Conservation (phyloP, 2,113 vertebrate genomes). For the Oceanites oceanicus region DNA sequence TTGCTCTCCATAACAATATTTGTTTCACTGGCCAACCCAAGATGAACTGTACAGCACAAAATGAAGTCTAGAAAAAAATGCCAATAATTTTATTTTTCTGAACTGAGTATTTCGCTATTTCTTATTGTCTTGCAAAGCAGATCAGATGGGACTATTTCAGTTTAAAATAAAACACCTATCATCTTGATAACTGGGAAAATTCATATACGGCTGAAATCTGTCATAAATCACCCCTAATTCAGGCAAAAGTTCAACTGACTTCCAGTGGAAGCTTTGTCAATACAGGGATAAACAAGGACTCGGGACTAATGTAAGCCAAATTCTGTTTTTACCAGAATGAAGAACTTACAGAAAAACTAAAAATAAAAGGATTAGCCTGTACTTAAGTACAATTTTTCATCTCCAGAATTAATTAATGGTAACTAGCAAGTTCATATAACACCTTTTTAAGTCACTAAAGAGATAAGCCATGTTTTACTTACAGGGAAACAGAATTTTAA, state of each 20-base stretch:
- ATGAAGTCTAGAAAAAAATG: background rate
- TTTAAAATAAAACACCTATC: background rate
- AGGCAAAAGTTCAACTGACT: background rate
- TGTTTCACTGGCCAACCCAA: conserved; percentile 1
- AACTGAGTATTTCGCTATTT: background rate
- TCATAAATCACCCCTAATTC: background rate
- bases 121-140: background rate
- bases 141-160: background rate
- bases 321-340: background rate
- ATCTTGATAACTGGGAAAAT: background rate
- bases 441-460: background rate
- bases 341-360: background rate
- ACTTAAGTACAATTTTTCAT: background rate
- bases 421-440: background rate
- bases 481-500: background rate
- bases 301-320: background rate
- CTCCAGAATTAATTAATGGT: background rate
- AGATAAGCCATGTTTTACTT: background rate
- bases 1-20: conserved; percentile 51
- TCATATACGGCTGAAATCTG: background rate
- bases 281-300: background rate
- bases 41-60: background rate
- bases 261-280: background rate
- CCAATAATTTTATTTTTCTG: background rate
- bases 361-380: background rate